phyloP scores from a whole-genome alignment of 2,113 vertebrate genomes.

The Grallaria varia region DNA sequence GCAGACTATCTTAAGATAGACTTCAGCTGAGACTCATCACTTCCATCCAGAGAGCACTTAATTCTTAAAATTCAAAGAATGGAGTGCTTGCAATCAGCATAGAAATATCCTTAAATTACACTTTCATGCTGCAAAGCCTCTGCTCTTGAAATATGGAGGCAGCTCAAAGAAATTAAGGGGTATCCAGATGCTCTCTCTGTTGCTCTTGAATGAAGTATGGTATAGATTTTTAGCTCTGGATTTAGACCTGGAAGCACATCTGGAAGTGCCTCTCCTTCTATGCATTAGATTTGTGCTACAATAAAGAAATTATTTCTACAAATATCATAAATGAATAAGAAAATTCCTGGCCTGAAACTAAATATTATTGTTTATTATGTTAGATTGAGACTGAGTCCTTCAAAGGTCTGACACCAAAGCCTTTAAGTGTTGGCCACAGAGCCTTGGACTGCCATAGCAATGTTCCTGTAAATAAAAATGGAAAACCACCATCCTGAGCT shows the following conservation, averaged over 20 bases:
- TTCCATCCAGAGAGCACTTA: neutral
- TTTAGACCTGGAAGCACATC: slow-evolving; percentile 13
- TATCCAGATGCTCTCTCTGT: neutral
- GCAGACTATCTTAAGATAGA: neutral
- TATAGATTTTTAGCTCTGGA: slow-evolving; percentile 10
- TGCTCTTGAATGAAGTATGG: neutral
- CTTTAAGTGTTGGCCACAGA: neutral
- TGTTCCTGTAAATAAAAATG: neutral
- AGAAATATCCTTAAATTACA: slow-evolving; percentile 3
- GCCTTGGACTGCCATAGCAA: neutral
- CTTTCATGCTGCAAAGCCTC: neutral
- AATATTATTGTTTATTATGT: neutral
- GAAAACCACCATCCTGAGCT: neutral
- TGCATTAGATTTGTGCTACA: neutral
- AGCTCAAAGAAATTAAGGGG: neutral
- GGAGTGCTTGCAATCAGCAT: neutral
- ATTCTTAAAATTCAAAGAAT: neutral
- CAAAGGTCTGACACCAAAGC: neutral
- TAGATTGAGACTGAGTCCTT: neutral
- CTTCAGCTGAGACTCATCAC: neutral
- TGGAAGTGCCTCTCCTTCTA: neutral
- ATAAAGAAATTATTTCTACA: neutral
- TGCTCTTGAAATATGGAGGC: neutral
- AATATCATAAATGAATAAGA: neutral
- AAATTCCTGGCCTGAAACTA: neutral